These are phyloP conservation scores for Elgaria multicarinata DNA, from an alignment of 2,113 vertebrate species.

Conservation along the genomic window DNA sequence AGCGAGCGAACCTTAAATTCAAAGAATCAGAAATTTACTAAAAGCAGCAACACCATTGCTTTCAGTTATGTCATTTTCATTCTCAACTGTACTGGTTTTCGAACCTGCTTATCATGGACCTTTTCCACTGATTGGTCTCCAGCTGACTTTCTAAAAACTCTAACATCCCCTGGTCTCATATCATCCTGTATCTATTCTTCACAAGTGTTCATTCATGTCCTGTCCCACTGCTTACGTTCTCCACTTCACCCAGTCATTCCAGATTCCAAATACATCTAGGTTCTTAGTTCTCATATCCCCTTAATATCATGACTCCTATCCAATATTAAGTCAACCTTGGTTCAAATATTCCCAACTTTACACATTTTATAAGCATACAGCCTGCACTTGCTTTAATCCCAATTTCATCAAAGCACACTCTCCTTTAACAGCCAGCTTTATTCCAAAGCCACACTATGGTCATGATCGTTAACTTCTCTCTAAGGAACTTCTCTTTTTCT, in stretches of 20 bases:
- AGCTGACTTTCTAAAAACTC: neutral
- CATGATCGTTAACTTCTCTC: neutral
- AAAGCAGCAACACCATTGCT: neutral
- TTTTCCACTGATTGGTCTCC: neutral
- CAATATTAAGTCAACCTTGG: neutral
- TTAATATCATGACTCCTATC: no score
- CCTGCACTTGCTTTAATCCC: neutral
- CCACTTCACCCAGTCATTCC: no score
- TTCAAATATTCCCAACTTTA: neutral
- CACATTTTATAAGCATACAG: neutral
- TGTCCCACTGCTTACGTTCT: neutral
- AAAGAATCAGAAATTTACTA: constrained; percentile 40
- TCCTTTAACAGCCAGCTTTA: neutral
- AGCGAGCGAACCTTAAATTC: constrained; percentile 82
- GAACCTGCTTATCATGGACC: neutral
- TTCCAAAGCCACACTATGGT: neutral
- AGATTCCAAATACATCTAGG: no score
- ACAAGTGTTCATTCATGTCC: neutral
- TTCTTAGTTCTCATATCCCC: no score
- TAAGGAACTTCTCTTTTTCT: neutral
- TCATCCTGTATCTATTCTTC: neutral
- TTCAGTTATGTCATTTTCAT: neutral
- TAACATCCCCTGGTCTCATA: neutral
- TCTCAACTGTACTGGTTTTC: neutral
- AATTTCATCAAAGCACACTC: neutral